phyloP scores from a whole-genome alignment of 2,888 invertebrate species.

The Hypsopygia costalis region DNA sequence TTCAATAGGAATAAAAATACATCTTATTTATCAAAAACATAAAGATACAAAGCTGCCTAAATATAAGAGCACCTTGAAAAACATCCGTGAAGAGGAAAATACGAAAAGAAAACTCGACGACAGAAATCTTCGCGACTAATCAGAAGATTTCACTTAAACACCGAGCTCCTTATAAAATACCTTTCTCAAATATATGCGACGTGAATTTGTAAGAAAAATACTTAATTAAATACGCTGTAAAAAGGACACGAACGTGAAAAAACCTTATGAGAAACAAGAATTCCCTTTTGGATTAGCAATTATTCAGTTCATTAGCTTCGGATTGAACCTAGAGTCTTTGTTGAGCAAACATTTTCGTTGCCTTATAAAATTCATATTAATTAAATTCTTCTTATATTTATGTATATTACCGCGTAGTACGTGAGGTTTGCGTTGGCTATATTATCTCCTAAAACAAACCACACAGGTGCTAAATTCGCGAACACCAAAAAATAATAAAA shows the following conservation, averaged over 20 bases:
- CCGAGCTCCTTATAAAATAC: background rate
- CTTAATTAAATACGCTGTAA: background rate
- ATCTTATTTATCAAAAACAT: no score
- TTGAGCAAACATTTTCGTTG: background rate
- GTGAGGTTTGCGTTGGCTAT: no score
- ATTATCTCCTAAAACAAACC: slow-evolving; percentile 19
- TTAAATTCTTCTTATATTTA: no score
- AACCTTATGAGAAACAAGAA: background rate
- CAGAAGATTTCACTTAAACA: background rate
- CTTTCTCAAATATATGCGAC: background rate
- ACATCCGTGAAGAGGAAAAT: no score
- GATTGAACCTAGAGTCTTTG: background rate
- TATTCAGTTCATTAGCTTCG: background rate
- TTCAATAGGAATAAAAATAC: no score
- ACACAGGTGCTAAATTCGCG: slow-evolving; percentile 23
- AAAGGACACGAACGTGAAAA: background rate
- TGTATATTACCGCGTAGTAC: no score
- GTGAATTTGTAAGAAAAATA: background rate
- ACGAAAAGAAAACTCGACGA: no score
- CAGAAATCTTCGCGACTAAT: background rate
- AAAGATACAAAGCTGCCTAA: no score
- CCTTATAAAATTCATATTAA: background rate
- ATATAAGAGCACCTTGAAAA: no score
- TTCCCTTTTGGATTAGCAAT: background rate
- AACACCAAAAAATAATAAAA: slow-evolving; percentile 33